These are phyloP conservation scores for human DNA, from an alignment of 2,113 vertebrate species.

Conservation along the genomic window GRCh38 chr2:1415501-1416000, in stretches of 20 bases:
- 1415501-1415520: background rate
- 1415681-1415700: too few species aligned
- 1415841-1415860: accelerated
- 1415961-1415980: background rate
- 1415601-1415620: background rate
- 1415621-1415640: too few species aligned
- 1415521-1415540: background rate
- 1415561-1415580: too few species aligned
- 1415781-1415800: background rate
- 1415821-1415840: background rate
- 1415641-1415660: background rate
- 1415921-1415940: background rate
- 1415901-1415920: accelerated
- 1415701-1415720: accelerated
- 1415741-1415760: too few species aligned
- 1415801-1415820: accelerated
- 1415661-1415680: background rate
- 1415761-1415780: too few species aligned
- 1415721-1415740: background rate
- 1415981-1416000: background rate
- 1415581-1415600: background rate
- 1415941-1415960: accelerated
- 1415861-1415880: accelerated
- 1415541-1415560: background rate
- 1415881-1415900: accelerated